phyloP scores from a whole-genome alignment of 2,888 invertebrate genomes.

The Anthrax anthrax region DNA sequence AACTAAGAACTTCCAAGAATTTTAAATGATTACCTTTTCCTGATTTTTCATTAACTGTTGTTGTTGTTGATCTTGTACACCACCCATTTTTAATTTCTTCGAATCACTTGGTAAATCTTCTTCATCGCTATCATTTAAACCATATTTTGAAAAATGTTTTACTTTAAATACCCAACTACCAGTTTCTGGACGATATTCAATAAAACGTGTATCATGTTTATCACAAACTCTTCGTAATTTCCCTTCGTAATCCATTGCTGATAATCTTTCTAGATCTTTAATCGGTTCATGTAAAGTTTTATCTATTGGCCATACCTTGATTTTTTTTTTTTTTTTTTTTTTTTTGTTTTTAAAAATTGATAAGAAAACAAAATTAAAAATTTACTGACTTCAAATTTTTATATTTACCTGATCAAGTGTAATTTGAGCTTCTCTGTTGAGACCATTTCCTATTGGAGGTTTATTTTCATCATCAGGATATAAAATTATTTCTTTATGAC shows the following conservation, averaged over 20 bases:
- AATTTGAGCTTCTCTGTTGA: conserved; percentile 82
- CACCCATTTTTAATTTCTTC: conserved; percentile 29
- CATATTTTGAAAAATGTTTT: conserved; percentile 91
- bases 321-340: neutral
- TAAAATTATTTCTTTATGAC: conserved; percentile 86
- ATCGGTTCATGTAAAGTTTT: conserved; percentile 67
- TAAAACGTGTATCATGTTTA: conserved; percentile 78
- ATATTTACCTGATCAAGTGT: conserved; percentile 71
- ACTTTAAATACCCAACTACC: conserved; percentile 96
- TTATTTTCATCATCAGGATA: conserved; percentile 85
- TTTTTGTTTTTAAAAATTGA: neutral
- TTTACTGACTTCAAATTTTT: neutral
- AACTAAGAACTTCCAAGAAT: no score
- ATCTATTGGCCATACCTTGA: conserved; percentile 64
- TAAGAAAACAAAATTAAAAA: neutral
- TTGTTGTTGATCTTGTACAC: no score
- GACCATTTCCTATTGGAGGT: conserved; percentile 71
- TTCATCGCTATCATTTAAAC: conserved; percentile 76
- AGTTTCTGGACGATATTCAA: conserved; percentile 88
- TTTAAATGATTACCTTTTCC: neutral
- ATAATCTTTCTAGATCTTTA: conserved; percentile 60
- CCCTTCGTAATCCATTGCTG: conserved; percentile 70
- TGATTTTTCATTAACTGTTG: neutral
- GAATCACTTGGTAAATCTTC: conserved; percentile 46
- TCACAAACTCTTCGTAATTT: conserved; percentile 71